Conservation (phyloP, 37 sponge, comb jelly and placozoan genomes). For the Bolinopsis microptera region DNA sequence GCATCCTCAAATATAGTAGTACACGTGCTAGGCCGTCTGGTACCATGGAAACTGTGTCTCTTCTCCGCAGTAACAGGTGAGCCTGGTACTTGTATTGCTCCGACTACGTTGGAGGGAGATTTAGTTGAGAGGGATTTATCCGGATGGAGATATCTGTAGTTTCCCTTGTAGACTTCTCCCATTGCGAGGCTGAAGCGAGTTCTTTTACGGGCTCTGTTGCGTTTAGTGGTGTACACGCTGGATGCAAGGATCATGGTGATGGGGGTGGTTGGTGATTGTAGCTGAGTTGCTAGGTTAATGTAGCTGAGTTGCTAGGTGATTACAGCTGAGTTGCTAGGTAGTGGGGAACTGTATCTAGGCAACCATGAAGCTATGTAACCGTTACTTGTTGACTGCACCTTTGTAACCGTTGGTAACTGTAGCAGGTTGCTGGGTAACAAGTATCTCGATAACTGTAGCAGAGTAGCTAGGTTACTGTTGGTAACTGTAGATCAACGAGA, state of each 20-base stretch:
- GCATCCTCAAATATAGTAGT: background rate
- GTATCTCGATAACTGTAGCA: too few relatives aligned
- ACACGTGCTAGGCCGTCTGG: background rate
- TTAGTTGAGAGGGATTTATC: background rate
- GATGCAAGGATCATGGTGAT: background rate
- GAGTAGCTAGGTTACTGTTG: too few relatives aligned
- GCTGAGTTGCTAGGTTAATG: too few relatives aligned
- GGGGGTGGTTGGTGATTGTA: too few relatives aligned
- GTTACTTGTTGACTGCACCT: too few relatives aligned
- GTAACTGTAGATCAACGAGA: too few relatives aligned
- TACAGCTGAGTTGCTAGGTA: too few relatives aligned
- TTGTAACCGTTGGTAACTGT: too few relatives aligned
- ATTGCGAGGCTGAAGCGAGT: background rate
- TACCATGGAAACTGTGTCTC: background rate
- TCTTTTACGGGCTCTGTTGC: background rate
- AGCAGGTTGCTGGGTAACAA: too few relatives aligned
- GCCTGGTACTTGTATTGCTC: background rate
- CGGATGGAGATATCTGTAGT: background rate
- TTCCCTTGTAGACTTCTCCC: background rate
- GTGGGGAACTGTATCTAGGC: too few relatives aligned
- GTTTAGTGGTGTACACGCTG: background rate
- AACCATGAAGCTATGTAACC: too few relatives aligned
- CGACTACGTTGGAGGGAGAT: background rate
- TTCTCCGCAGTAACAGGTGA: background rate
- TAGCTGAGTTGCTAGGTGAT: too few relatives aligned